A percentile compares a stretch with the other conserved stretches of the same genome.
Evolutionary conservation across 2,113 vertebrate genomes (phyloP).

Genomic region (Tenrec ecaudatus): DNA sequence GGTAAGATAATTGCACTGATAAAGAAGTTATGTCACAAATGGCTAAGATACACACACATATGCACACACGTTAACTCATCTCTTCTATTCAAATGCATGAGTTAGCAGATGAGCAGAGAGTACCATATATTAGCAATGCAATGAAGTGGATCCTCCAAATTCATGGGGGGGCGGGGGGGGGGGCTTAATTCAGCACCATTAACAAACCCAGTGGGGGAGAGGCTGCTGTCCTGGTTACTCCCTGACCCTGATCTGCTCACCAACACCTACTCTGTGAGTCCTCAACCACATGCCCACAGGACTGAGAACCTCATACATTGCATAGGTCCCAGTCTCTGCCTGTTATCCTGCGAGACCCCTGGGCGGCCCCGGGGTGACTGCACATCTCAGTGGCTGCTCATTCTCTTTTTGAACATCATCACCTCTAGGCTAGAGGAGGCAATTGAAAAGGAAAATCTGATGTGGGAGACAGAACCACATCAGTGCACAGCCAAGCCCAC

Average conservation of each 20-base stretch:
- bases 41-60: not conserved
- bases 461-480: conserved; percentile 20
- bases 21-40: too few species aligned
- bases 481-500: not conserved
- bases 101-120: not conserved
- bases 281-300: not conserved
- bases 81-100: not conserved
- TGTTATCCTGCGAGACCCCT: not conserved
- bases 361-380: not conserved
- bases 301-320: not conserved
- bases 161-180: too few species aligned
- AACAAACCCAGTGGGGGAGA: not conserved
- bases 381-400: not conserved
- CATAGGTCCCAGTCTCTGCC: not conserved
- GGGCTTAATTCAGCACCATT: not conserved
- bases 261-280: not conserved
- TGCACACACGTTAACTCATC: not conserved
- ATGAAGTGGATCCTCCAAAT: not conserved
- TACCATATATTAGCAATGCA: not conserved
- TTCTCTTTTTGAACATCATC: conserved; percentile 28
- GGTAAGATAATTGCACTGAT: too few species aligned
- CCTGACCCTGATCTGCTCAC: not conserved
- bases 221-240: not conserved
- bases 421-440: not conserved
- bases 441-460: conserved; percentile 17